Evolutionary conservation across 64 coral and sea anemone genomes (phyloP).

Genomic region (Platygyra sinensis): DNA sequence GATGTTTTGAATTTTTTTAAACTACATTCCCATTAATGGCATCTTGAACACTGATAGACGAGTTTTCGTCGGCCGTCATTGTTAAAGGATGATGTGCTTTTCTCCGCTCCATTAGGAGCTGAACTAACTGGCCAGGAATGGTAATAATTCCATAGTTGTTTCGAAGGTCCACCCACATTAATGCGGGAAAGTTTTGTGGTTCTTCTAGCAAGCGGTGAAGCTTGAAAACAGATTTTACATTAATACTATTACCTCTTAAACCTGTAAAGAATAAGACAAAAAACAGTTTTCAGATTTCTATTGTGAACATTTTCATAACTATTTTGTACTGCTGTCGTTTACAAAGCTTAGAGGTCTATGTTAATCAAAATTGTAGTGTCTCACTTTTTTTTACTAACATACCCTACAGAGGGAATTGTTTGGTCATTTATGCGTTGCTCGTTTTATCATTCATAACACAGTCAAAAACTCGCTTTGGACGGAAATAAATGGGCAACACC

Average conservation of each 20-base stretch:
- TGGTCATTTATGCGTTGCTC: too few relatives aligned
- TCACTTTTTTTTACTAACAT: too few relatives aligned
- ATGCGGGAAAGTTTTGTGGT: conserved; percentile 6
- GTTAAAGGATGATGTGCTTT: not conserved
- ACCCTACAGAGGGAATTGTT: too few relatives aligned
- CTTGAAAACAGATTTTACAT: not conserved
- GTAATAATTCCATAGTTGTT: conserved; percentile 56
- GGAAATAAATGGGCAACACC: too few relatives aligned
- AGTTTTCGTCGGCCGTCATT: not conserved
- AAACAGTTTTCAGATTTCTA: not conserved
- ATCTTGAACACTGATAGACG: conserved; percentile 10
- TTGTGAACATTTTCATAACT: not conserved
- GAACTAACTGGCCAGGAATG: conserved; percentile 43
- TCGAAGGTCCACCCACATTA: conserved; percentile 56
- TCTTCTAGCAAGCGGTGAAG: conserved; percentile 24
- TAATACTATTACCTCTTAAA: conserved; percentile 42
- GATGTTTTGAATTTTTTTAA: not conserved
- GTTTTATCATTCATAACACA: too few relatives aligned
- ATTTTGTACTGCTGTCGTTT: too few relatives aligned
- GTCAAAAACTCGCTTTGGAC: too few relatives aligned
- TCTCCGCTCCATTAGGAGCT: conserved; percentile 25
- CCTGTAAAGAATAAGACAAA: not conserved
- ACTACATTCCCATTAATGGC: conserved; percentile 13
- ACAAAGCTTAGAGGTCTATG: too few relatives aligned
- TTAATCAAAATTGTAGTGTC: too few relatives aligned